Conservation (phyloP, 2,113 vertebrate species). For the Accipiter cooperii region DNA sequence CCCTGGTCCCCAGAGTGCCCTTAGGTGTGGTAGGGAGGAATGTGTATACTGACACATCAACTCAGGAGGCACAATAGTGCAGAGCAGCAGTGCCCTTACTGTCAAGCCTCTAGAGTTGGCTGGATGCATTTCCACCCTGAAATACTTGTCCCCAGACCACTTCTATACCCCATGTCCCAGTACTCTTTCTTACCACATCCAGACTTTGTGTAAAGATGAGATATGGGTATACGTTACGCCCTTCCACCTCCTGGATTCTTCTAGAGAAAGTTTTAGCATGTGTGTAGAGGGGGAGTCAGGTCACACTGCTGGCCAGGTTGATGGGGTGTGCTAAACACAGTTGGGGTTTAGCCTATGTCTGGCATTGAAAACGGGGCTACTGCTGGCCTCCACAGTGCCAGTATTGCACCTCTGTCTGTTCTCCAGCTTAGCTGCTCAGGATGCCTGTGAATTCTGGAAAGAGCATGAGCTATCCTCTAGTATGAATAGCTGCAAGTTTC, state of each 20-base stretch:
- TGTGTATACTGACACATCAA: neutral
- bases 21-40: neutral
- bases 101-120: neutral
- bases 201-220: neutral
- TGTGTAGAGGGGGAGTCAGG: neutral
- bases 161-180: neutral
- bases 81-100: neutral
- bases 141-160: neutral
- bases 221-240: neutral
- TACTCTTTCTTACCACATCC: neutral
- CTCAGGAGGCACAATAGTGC: neutral
- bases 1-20: neutral
- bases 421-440: neutral
- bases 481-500: neutral
- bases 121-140: neutral
- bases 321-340: neutral
- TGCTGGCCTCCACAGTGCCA: neutral
- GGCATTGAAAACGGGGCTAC: neutral
- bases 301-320: neutral
- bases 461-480: rapidly evolving
- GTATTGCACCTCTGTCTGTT: neutral
- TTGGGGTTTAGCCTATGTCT: neutral
- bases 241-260: neutral
- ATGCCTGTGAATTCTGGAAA: neutral
- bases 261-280: neutral